Base-by-base conservation (phyloP, 2,888 invertebrate genomes). In the Tiphia femorata region DNA sequence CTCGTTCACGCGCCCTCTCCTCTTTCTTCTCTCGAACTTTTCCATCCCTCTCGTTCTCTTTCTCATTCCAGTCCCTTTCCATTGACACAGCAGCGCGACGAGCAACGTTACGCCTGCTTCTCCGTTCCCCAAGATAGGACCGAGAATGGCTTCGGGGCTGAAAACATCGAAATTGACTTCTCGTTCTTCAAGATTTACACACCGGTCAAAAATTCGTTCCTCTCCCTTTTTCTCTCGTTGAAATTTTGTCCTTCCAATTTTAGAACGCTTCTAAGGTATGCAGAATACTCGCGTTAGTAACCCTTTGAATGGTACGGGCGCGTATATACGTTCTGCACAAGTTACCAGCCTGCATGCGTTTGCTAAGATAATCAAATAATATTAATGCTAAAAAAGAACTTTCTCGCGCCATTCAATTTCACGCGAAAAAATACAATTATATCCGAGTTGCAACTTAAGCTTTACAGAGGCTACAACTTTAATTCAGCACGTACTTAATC, bases 121-220 rank as follows among this genome's bases (percentile, higher is more conserved):
- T 53, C 69, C 50, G 61, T 65, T 70, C 63, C 57, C 57, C 38
- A 50, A 33, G 48, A 40, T 51, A 47, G 47, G 35, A 35, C 56
- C 33, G 58, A 58, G 58, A 69, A 69, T 64, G 68, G 59, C 60
- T 67, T 40, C 58, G 61, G 64, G 72, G 60, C 48, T 61, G 62
- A 61, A 71, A 68, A n/a, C n/a, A 71, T 71, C 64, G 65, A 64
- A n/a, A 71, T 71, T 65, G 71, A 62, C 56, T n/a, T 41, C 20
- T 20, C 20, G 19, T 23, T 41, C 7, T 41, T 23, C 27, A 27
- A 27, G 6, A 6, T 7, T 27, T 27, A 7, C 10, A 7, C 27
- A 27, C 27, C 10, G 6, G 27, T 35, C 12, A 7, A n/a, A n/a
- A n/a, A n/a, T n/a, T n/a, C n/a, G n/a, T n/a, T n/a, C 35, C 17